Evolutionary conservation across 2,888 invertebrate species (phyloP).

Genomic region (Pediacus dermestoides): DNA sequence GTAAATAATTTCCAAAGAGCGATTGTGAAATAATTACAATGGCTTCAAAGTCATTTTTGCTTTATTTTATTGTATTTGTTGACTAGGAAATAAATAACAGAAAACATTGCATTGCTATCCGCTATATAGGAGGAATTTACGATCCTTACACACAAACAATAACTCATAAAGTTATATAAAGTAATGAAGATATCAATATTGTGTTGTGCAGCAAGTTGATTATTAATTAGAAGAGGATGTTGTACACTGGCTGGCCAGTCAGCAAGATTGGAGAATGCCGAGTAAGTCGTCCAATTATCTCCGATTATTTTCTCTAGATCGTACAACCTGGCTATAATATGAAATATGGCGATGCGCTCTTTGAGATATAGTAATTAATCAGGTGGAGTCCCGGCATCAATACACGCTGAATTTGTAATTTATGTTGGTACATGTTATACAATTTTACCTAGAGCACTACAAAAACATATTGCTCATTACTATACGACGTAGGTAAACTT

Average conservation of each 20-base stretch:
- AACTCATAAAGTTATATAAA: conserved; percentile 15
- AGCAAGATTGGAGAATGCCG: conserved; percentile 29
- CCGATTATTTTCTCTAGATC: conserved; percentile 45
- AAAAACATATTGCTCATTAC: no score
- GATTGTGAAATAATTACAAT: no score
- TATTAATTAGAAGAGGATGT: conserved; percentile 27
- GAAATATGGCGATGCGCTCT: conserved; percentile 44
- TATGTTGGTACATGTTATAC: conserved; percentile 26
- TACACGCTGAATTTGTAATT: conserved; percentile 26
- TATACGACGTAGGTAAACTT: no score
- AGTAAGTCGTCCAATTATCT: conserved; percentile 45
- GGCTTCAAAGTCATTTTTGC: no score
- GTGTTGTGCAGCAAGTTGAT: conserved; percentile 16
- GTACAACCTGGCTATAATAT: conserved; percentile 31
- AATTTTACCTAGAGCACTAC: no score
- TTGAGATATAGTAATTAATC: conserved; percentile 48
- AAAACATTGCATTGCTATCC: no score
- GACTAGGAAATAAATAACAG: no score
- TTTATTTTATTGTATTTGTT: no score
- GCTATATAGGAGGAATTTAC: no score
- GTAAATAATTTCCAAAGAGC: no score
- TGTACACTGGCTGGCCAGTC: conserved; percentile 21
- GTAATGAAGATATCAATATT: conserved; percentile 39
- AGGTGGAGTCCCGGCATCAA: conserved; percentile 38
- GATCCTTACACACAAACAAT: conserved; percentile 7